Evolutionary conservation across 2,113 vertebrate genomes (phyloP), one percentile per base, ranked within the genome.

Genomic region (Zosterops hypoxanthus): DNA sequence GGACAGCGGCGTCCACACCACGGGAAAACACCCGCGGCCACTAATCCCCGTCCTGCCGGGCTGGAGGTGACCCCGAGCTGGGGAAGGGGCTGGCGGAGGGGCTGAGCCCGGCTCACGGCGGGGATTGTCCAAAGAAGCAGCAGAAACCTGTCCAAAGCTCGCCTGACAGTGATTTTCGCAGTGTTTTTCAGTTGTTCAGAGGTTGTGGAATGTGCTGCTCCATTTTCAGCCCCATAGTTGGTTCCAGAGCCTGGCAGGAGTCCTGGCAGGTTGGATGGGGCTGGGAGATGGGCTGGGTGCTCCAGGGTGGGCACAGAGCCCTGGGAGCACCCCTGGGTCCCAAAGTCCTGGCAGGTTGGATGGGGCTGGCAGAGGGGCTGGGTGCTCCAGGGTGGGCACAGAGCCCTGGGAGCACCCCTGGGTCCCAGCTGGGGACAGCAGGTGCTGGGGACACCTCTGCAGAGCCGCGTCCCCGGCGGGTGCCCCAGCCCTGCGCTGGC

Each of bases 401-500:
- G 59, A 61, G 59, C 59, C 36, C 59, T 4, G 36, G 44, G 11
- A 36, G n/a, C 69, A 7, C 17, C 39, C 12, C 0, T 0, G 59
- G n/a, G 36, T 9, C 10, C 8, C 72, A 0, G 18, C 8, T 0
- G 20, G n/a, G 34, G 13, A 28, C 23, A 46, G 72, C 60, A 5
- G 70, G 5, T 47, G 33, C 5, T 17, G 39, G 64, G 18, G 24
- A 8, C 78, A 86, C n/a, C 87, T 49, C 26, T 4, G 15, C 11
- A 8, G 26, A 8, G 26, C 68, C 22, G 0, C 5, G 83, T 63
- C 89, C 89, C 91, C 46, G 1, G 2, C 2, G 46, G 70, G 94
- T 87, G 95, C 80, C 88, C 82, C 92, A 94, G 77, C 72, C 24
- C 68, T 0, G 42, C 41, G 84, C 90, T 95, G 95, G 94, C 93